Evolutionary conservation across 2,113 vertebrate genomes (phyloP).

Genomic region (Maccullochella peelii): DNA sequence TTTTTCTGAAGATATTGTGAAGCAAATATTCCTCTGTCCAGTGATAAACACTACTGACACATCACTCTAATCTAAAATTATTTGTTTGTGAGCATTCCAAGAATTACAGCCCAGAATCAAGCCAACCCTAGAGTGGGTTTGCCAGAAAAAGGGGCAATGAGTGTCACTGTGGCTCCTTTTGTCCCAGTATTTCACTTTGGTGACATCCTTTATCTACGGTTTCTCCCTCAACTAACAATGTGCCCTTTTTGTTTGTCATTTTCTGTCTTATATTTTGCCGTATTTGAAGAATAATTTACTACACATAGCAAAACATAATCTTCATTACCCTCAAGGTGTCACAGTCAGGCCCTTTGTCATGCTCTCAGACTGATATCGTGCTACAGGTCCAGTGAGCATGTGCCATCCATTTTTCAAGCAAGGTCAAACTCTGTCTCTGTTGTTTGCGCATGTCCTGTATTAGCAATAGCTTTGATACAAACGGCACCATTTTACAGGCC

Average conservation of each 20-base stretch:
- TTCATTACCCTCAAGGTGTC: conserved; percentile 49
- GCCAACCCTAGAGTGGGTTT: not conserved
- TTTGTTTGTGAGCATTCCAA: conserved; percentile 68
- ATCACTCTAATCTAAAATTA: conserved; percentile 63
- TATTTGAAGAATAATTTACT: conserved; percentile 46
- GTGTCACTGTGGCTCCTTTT: conserved; percentile 22
- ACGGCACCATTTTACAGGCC: conserved; percentile 14
- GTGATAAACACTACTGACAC: conserved; percentile 72
- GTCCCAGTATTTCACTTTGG: conserved; percentile 38
- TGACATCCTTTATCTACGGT: conserved; percentile 22
- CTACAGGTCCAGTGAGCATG: conserved; percentile 44
- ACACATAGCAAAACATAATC: conserved; percentile 39
- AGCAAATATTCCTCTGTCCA: conserved; percentile 62
- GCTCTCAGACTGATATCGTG: conserved; percentile 38
- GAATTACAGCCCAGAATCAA: conserved; percentile 58
- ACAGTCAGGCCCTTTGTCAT: conserved; percentile 39
- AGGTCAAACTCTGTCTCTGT: conserved; percentile 65
- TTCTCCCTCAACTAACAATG: conserved; percentile 3
- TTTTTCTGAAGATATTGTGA: conserved; percentile 69
- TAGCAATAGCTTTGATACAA: conserved; percentile 50
- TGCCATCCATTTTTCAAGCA: conserved; percentile 64
- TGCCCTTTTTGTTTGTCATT: conserved; percentile 31
- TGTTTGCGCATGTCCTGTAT: conserved; percentile 46
- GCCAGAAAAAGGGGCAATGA: conserved; percentile 27
- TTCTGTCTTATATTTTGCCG: conserved; percentile 34